Evolutionary conservation across 1,140 invertebrate species (phyloP), one percentile per base, ranked within the genome.

Genomic region (Rhizoglyphus robini): DNA sequence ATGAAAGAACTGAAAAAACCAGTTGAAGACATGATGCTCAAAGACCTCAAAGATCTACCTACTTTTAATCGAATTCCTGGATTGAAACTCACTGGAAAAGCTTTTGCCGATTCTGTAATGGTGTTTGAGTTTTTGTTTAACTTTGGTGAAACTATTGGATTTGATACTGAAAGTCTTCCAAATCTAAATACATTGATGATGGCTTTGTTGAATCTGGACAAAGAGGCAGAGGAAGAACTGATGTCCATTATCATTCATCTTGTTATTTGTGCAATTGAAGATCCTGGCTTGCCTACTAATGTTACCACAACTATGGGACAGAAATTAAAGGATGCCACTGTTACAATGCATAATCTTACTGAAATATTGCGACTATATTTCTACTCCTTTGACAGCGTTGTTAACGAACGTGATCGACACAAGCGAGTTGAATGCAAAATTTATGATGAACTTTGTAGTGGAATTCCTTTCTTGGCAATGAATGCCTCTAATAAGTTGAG

Each of bases 111-210:
- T 76, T 79, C 88, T 38, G 79, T 96, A 3, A 94, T 96, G 88
- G 86, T 93, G 2, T 88, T 88, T 73, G 92, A 97, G 78, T 97
- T 97, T 75, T 79, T 95, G 51, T 87, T 94, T 71, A 96, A 94
- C 75, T 97, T 96, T 74, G 90, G 89, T 29, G 87, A 91, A 75
- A 90, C 90, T 0, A 78, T 97, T 11, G 90, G 90, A 47, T 94
- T 95, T 73, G 88, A 92, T 73, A 85, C 88, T 81, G 90, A 92
- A 41, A 86, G 86, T 0, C 74, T 96, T 47, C 91, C 91, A 3
- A 86, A 84, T 0, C 73, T 96, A 63, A 86, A 88, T 71, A 87
- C 85, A 54, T 76, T 96, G 0, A 92, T 96, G 75, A 81, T 86
- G 70, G 90, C 88, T 0, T 77, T 96, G 2, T 75, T 94, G 47